Evolutionary conservation across 35 echinoderm and acorn worm genomes (phyloP), one percentile per base, ranked within the genome.

Genomic region (Heliocidaris tuberculata): DNA sequence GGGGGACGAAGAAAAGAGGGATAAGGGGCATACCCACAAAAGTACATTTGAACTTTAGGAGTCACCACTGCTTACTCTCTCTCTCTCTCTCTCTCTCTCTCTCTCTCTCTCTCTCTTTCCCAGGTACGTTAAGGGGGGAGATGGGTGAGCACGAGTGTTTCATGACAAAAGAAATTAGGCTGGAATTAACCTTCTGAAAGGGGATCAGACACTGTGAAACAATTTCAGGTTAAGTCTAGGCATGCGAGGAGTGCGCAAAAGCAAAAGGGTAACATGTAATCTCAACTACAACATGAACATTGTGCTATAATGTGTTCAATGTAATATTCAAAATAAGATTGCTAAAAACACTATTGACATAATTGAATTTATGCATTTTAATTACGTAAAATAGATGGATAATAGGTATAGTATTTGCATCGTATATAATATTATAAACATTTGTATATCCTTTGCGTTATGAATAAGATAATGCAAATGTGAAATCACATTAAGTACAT

Each of bases 141-240:
- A 89, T 89, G 87, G 31, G 31, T 89, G 15, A 42, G 87, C 32
- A 48, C 87, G 87, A 48, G 87, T 89, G 87, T 89, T 89, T 30
- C 87, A 89, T 48, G 87, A 89, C 87, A 89, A 89, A 89, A 32
- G 87, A 89, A 89, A 89, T 89, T 89, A 89, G 87, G 87, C 87
- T 47, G 47, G 87, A 8, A 89, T 89, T 89, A 89, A 89, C 87
- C 87, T 89, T n/a, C 31, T 47, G 47, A 47, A 89, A 32, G 32
- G 47, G 31, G 47, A 89, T 32, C 87, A 89, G 87, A 89, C 87
- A 42, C 65, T 21, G 65, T 78, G 27, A 78, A n/a, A 78, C 65
- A 78, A 78, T 78, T 78, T n/a, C 65, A 78, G 65, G 65, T 78
- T 78, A 78, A 27, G 19, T 24, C 59, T 24, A 2, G 21, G 65